Evolutionary conservation across 2,113 vertebrate species (phyloP), one percentile per base, ranked within the genome.

Genomic region (Coracopsis vasa): DNA sequence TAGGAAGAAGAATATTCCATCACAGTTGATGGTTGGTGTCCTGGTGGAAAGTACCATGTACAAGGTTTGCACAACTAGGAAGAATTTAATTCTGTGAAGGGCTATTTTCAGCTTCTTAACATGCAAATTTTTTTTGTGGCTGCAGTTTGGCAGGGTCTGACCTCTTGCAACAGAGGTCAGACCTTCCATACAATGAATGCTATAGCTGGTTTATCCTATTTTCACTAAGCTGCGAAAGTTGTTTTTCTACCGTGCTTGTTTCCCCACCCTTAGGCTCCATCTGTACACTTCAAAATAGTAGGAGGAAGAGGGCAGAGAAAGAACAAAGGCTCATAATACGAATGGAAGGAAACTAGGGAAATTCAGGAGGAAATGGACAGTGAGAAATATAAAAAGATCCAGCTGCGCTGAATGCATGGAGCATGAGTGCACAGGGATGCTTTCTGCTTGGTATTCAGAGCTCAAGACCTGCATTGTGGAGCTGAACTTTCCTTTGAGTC

Each of bases 321-420:
- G 93, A 97, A 97, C 94, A 97, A 96, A 97, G 86, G 67, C 80
- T 95, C 65, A 9, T 88, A 95, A 82, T 88, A 96, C 92, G 1
- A 98, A 97, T 96, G 91, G 90, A 95, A 96, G 97, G 97, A 97
- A 98, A 91, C 95, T 37, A 86, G 94, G 90, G 94, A 95, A 96
- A 96, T 90, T 73, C 79, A 67, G 88, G 89, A 97, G 96, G 97
- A 98, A 98, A 92, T 13, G 89, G 95, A 92, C 94, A 95, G 90
- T 94, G 77, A 96, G 90, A 94, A 97, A 97, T 92, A 95, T 95
- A 97, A 81, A 97, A 96, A 92, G 90, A 97, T 94, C 91, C 90
- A 93, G 90, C 94, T 90, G 87, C 1, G 35, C 84, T 64, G 84
- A 94, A 87, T 94, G 71, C 42, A 11, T 6, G 37, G 83, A 82